These are phyloP conservation scores for Choloepus hoffmanni DNA, from an alignment of 2,113 vertebrate genomes.

Conservation along the genomic window DNA sequence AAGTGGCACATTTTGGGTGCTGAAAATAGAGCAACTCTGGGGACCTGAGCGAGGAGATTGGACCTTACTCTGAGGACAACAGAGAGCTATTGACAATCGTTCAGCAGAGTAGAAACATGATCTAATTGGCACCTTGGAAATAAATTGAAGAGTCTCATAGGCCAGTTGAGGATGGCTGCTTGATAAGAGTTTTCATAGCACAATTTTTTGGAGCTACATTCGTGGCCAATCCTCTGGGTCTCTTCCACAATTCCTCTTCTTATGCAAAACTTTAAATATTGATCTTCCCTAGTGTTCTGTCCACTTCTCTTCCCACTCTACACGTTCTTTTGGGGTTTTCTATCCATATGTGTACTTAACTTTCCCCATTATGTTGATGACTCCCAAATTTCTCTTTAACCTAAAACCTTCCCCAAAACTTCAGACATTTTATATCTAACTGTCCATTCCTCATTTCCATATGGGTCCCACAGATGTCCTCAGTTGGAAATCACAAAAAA, in stretches of 20 bases:
- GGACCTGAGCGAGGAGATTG: fast-evolving
- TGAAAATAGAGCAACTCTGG: background rate
- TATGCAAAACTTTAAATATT: background rate
- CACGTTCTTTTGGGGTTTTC: background rate
- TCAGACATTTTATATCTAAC: background rate
- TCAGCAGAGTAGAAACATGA: background rate
- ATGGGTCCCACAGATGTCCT: too few relatives aligned
- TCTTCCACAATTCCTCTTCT: background rate
- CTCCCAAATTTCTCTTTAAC: background rate
- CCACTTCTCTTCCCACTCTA: too few relatives aligned
- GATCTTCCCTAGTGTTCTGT: too few relatives aligned
- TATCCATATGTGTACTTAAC: background rate
- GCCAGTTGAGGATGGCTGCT: too few relatives aligned
- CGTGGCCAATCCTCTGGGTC: too few relatives aligned
- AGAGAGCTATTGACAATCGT: background rate
- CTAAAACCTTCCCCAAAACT: background rate
- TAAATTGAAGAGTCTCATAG: background rate
- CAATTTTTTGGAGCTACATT: fast-evolving
- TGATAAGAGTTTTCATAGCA: background rate
- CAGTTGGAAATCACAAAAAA: background rate
- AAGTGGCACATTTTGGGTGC: background rate
- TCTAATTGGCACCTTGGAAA: too few relatives aligned
- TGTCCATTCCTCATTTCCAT: background rate
- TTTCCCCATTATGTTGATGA: background rate
- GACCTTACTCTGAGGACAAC: background rate